Conservation (phyloP, 2,797 vertebrate species). For the Trachurus trachurus region DNA sequence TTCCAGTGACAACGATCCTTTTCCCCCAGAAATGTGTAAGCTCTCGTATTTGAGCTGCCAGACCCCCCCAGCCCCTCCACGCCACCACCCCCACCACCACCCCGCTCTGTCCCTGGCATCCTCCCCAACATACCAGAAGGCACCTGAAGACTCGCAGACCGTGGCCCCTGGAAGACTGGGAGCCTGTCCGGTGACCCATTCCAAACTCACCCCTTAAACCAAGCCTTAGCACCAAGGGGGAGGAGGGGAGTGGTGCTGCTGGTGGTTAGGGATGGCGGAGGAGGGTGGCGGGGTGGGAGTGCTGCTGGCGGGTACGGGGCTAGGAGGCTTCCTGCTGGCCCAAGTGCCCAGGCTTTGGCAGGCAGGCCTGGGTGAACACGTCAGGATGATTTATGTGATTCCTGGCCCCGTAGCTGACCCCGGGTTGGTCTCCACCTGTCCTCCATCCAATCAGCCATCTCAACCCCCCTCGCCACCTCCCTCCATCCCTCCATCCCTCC, state of each 20-base stretch:
- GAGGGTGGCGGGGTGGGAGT: neutral
- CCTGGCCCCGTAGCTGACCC: slow-evolving; percentile 76
- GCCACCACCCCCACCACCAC: neutral
- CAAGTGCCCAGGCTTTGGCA: slow-evolving; percentile 52
- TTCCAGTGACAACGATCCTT: slow-evolving; percentile 19
- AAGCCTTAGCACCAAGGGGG: slow-evolving; percentile 61
- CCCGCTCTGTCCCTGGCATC: slow-evolving; percentile 64
- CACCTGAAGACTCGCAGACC: slow-evolving; percentile 78
- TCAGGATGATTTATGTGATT: slow-evolving; percentile 84
- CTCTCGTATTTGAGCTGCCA: slow-evolving; percentile 29
- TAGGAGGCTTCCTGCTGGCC: slow-evolving; percentile 58
- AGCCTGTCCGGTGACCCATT: slow-evolving; percentile 78
- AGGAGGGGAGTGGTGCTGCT: slow-evolving; percentile 41
- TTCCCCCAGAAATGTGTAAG: slow-evolving; percentile 34
- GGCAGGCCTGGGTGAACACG: slow-evolving; percentile 85
- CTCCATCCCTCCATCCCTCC: neutral
- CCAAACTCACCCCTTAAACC: slow-evolving; percentile 78
- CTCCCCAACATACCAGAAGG: slow-evolving; percentile 77
- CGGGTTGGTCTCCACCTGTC: slow-evolving; percentile 83
- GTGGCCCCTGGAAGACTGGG: slow-evolving; percentile 66
- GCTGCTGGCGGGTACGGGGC: slow-evolving; percentile 36
- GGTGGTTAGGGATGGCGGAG: slow-evolving; percentile 7
- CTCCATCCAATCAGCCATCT: slow-evolving; percentile 48
- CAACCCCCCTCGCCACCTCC: neutral
- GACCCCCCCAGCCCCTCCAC: neutral